Evolutionary conservation across 2,797 vertebrate species (phyloP).

Genomic region (Syndactyla subalaris): DNA sequence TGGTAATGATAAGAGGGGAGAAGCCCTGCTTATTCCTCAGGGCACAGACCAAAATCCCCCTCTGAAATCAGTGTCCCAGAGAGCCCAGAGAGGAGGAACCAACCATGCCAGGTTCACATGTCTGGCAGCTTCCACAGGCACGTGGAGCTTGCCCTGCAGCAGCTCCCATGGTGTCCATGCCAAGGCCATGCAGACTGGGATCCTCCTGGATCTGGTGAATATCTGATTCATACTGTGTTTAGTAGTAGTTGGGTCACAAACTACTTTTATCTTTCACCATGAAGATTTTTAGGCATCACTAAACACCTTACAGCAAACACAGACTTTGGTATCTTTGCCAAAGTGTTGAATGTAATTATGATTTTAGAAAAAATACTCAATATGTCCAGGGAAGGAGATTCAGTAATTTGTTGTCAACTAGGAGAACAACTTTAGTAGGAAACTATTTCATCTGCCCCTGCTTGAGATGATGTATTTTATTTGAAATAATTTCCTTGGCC

Average conservation of each 20-base stretch:
- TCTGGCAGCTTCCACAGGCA: not conserved
- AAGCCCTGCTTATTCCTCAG: not conserved
- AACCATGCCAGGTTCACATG: rapidly evolving
- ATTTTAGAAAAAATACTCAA: slow-evolving; percentile 61
- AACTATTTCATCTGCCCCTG: slow-evolving; percentile 73
- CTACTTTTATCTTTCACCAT: not conserved
- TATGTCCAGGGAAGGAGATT: slow-evolving; percentile 42
- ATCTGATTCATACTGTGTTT: not conserved
- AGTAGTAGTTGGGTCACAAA: not conserved
- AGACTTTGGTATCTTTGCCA: not conserved
- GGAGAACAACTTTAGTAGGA: slow-evolving; percentile 64
- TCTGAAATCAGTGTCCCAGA: not conserved
- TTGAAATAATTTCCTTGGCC: slow-evolving; percentile 74
- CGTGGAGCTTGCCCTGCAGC: rapidly evolving
- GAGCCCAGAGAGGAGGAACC: not conserved
- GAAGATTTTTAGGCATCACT: not conserved
- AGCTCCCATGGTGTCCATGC: rapidly evolving
- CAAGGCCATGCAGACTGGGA: rapidly evolving
- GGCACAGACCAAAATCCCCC: not conserved
- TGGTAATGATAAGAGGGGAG: not conserved
- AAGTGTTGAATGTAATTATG: slow-evolving; percentile 25
- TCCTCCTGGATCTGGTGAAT: not conserved
- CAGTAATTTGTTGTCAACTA: slow-evolving; percentile 59
- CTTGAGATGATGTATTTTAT: slow-evolving; percentile 78
- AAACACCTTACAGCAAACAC: not conserved